phyloP scores from a whole-genome alignment of 2,113 vertebrate species.

The Antechinus flavipes region DNA sequence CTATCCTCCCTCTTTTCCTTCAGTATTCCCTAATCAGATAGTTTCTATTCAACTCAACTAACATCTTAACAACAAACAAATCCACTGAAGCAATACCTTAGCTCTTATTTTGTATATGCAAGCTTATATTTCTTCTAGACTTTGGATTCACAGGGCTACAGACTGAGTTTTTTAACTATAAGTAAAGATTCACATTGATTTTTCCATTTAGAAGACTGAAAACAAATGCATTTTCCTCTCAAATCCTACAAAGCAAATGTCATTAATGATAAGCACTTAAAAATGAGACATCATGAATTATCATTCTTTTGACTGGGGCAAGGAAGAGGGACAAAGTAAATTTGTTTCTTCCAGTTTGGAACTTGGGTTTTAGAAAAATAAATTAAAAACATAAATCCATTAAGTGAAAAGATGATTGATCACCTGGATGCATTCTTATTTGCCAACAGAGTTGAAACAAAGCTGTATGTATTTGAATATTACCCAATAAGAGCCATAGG shows the following conservation, averaged over 20 bases:
- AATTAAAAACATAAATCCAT: conserved; percentile 46
- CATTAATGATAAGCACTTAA: not conserved
- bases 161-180: not conserved
- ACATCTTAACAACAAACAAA: not conserved
- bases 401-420: conserved; percentile 15
- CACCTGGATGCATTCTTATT: not conserved
- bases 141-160: not conserved
- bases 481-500: not conserved
- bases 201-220: conserved; percentile 31
- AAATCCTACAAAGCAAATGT: conserved; percentile 28
- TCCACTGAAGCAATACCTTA: not conserved
- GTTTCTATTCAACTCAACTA: conserved; percentile 19
- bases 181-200: not conserved
- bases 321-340: conserved; percentile 6
- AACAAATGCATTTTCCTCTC: not conserved
- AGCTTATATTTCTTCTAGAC: not conserved
- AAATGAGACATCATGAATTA: conserved; percentile 16
- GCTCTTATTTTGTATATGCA: not conserved
- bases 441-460: not conserved
- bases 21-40: not conserved
- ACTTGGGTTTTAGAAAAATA: conserved; percentile 25
- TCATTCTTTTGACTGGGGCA: not conserved
- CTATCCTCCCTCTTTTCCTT: not conserved
- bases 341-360: conserved; percentile 16
- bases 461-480: not conserved